Percentiles rank a stretch among this genome's conserved stretches.
phyloP scores from a whole-genome alignment of 2,113 vertebrate species.

The Megaceryle maxima region DNA sequence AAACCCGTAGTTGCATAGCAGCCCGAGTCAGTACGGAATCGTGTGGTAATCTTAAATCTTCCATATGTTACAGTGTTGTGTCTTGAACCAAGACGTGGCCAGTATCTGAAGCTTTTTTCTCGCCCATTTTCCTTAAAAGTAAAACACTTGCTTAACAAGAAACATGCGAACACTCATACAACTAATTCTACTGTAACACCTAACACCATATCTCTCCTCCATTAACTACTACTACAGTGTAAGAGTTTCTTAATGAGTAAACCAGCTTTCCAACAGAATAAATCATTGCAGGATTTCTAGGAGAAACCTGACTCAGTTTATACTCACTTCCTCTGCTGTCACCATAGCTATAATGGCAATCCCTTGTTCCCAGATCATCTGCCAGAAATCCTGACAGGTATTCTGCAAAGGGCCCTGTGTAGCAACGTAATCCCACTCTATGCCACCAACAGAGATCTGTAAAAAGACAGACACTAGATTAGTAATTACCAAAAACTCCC shows the following conservation, averaged over 20 bases:
- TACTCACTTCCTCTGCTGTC: constrained; percentile 90
- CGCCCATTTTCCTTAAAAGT: constrained; percentile 86
- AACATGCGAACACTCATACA: background rate
- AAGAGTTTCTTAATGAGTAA: background rate
- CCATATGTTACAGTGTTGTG: constrained; percentile 95
- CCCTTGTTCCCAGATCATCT: constrained; percentile 98
- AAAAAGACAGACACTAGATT: background rate
- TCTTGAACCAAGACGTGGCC: constrained; percentile 94
- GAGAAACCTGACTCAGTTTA: background rate
- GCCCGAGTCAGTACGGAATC: constrained; percentile 95
- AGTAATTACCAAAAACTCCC: background rate
- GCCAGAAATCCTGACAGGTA: constrained; percentile 98
- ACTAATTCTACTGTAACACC: background rate
- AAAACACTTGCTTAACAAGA: background rate
- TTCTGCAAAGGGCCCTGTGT: constrained; percentile 90
- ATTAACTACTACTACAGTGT: background rate
- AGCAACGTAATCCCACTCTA: constrained; percentile 96
- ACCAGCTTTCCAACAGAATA: background rate
- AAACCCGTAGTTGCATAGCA: constrained; percentile 97
- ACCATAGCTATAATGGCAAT: constrained; percentile 97
- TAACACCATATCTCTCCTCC: background rate
- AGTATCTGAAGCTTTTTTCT: constrained; percentile 97
- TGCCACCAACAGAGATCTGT: constrained; percentile 86
- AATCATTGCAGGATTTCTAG: background rate
- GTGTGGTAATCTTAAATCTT: constrained; percentile 94